A percentile compares a stretch with the other conserved stretches of the same genome.
These are phyloP conservation scores for Cyphomyrus plagiostoma DNA, from an alignment of 2,113 vertebrate genomes.

Conservation along the genomic window DNA sequence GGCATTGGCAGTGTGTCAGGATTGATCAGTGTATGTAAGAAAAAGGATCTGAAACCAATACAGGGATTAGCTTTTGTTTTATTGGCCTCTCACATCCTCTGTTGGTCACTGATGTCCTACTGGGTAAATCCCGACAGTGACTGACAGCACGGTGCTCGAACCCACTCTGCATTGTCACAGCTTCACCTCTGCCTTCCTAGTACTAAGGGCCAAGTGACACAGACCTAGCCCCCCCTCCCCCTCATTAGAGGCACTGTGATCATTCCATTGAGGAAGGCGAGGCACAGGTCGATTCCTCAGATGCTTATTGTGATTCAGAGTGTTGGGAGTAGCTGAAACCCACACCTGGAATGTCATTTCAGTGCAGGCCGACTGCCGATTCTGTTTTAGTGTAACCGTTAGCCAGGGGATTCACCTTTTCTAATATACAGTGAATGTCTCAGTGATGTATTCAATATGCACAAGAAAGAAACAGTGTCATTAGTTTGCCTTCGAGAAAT, in stretches of 20 bases:
- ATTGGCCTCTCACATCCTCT: neutral
- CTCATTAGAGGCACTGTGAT: no score
- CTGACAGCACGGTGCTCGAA: neutral
- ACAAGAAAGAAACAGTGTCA: neutral
- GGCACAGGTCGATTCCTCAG: no score
- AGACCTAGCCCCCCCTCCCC: no score
- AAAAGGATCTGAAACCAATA: neutral
- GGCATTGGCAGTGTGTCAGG: neutral
- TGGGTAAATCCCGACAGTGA: neutral
- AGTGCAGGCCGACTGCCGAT: neutral
- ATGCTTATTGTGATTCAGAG: neutral
- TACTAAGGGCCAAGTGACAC: neutral
- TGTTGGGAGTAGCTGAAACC: neutral
- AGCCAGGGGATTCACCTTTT: neutral
- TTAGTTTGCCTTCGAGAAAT: neutral
- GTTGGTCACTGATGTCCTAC: neutral
- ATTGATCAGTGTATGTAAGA: neutral
- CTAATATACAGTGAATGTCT: neutral
- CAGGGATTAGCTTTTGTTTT: neutral
- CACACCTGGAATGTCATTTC: neutral
- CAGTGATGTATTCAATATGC: no score
- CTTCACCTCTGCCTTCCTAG: neutral
- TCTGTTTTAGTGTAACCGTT: neutral
- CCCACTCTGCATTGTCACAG: neutral
- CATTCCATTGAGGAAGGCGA: no score